These are phyloP conservation scores for Nephotettix cincticeps DNA, from an alignment of 1,140 invertebrate species.

Conservation along the genomic window DNA sequence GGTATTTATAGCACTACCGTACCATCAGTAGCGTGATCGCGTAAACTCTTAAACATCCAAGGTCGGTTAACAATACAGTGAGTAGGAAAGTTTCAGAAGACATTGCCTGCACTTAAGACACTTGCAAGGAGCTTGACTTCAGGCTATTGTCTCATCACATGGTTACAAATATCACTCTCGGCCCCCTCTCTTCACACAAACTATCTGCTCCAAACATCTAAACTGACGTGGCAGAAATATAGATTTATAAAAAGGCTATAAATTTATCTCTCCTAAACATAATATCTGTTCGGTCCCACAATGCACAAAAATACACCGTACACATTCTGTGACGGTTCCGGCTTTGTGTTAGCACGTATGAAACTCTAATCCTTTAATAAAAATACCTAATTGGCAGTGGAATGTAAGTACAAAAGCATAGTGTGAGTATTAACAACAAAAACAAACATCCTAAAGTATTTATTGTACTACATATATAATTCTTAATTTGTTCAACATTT, in stretches of 20 bases:
- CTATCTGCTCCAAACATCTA: no score
- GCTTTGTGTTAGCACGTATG: no score
- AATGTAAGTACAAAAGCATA: constrained; percentile 17
- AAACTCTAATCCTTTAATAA: neutral
- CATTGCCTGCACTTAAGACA: constrained; percentile 14
- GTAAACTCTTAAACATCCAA: neutral
- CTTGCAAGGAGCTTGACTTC: constrained; percentile 5
- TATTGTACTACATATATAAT: no score
- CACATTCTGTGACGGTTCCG: no score
- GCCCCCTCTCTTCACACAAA: no score
- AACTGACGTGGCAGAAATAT: neutral
- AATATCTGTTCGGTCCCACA: no score
- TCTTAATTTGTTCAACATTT: no score
- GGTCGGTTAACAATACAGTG: constrained; percentile 11
- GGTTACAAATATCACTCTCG: neutral
- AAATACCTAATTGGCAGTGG: constrained; percentile 11
- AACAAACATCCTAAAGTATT: no score
- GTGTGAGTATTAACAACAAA: neutral
- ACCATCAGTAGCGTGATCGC: neutral
- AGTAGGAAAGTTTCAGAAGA: constrained; percentile 4
- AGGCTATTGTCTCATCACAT: constrained; percentile 5
- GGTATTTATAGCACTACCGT: constrained; percentile 1
- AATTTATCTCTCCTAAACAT: neutral
- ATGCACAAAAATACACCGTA: no score
- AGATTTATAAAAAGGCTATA: neutral